A percentile compares a stretch with the other conserved stretches of the same genome.
Evolutionary conservation across 2,113 vertebrate genomes (phyloP).

Genomic region (Lagopus muta): DNA sequence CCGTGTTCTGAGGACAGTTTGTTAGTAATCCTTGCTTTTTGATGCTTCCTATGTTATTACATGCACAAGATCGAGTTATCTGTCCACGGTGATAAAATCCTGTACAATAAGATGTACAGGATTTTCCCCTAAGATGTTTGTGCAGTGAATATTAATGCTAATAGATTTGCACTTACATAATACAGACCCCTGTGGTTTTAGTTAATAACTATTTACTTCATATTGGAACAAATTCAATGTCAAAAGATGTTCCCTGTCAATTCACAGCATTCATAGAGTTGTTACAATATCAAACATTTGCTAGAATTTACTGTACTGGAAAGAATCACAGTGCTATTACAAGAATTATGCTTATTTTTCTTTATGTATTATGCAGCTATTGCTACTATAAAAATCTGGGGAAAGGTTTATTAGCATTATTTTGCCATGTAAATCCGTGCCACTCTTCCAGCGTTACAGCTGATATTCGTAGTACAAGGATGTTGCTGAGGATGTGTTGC

Average conservation of each 20-base stretch:
- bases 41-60: neutral
- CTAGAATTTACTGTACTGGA: neutral
- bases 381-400: neutral
- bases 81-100: neutral
- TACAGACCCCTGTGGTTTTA: neutral
- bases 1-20: neutral
- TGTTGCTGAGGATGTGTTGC: slow-evolving; percentile 42
- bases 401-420: neutral
- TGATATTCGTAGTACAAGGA: neutral
- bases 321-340: neutral
- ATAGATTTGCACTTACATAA: neutral
- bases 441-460: neutral
- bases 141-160: neutral
- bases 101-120: neutral
- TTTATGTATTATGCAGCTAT: neutral
- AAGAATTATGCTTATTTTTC: neutral
- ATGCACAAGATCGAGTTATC: neutral
- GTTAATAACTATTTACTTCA: neutral
- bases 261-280: neutral
- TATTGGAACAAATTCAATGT: neutral
- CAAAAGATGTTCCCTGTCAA: neutral
- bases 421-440: neutral
- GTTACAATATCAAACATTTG: neutral
- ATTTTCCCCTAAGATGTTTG: neutral
- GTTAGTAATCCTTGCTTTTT: neutral